phyloP scores from a whole-genome alignment of 2,888 invertebrate genomes.

The Matsumyia berberina region DNA sequence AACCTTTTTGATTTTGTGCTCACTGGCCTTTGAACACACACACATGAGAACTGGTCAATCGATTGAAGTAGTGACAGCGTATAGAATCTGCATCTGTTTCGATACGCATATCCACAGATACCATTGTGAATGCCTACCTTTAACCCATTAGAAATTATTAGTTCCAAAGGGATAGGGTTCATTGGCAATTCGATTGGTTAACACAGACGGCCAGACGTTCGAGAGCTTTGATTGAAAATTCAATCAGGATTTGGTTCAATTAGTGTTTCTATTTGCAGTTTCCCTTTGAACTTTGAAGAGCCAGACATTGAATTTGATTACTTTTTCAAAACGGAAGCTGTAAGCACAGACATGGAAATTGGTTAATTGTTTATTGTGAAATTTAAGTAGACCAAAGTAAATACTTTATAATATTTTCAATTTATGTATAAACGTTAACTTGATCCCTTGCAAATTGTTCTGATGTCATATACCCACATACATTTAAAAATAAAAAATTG shows the following conservation, averaged over 20 bases:
- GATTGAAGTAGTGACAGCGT: too few species aligned
- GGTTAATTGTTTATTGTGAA: neutral
- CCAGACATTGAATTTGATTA: constrained; percentile 18
- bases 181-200: constrained; percentile 24
- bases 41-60: too few species aligned
- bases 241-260: constrained; percentile 31
- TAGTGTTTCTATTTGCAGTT: constrained; percentile 15
- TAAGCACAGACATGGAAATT: neutral
- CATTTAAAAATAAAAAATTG: neutral
- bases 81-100: neutral
- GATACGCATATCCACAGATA: neutral
- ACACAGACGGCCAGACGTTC: neutral
- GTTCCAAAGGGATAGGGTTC: constrained; percentile 21
- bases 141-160: constrained; percentile 18
- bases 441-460: too few species aligned
- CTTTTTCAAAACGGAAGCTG: neutral
- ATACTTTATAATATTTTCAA: too few species aligned
- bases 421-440: too few species aligned
- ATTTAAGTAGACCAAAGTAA: too few species aligned
- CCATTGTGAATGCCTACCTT: neutral
- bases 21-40: too few species aligned
- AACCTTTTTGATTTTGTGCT: too few species aligned
- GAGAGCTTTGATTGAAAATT: constrained; percentile 13
- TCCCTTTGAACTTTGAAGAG: neutral
- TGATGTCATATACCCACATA: neutral